A percentile compares a stretch with the other conserved stretches of the same genome.
Evolutionary conservation across 2,888 invertebrate genomes (phyloP).

Genomic region (Oeneis ivallda): DNA sequence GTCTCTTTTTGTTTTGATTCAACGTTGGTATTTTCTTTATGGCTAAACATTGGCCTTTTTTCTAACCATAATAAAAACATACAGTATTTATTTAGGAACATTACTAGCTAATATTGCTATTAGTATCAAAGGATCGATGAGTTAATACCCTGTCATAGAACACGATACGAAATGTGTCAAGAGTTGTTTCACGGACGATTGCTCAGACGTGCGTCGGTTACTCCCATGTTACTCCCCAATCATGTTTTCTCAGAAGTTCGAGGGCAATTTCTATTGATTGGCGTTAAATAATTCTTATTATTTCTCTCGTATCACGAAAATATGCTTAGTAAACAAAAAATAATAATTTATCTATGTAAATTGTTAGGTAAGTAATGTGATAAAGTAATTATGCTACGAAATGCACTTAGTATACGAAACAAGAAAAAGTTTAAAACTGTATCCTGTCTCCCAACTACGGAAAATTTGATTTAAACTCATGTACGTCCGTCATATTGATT

Average conservation of each 20-base stretch:
- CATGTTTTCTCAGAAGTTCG: conserved; percentile 45
- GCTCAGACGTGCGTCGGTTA: conserved; percentile 42
- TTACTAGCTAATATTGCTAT: conserved; percentile 30
- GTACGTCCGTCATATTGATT: no score
- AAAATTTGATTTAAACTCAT: no score
- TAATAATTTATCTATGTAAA: not conserved
- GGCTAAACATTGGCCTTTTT: no score
- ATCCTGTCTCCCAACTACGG: no score
- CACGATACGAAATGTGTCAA: conserved; percentile 69
- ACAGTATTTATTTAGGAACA: not conserved
- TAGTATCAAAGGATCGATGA: conserved; percentile 41
- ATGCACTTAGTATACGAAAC: no score
- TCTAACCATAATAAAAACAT: not conserved
- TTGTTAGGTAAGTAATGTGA: no score
- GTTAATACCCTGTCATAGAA: conserved; percentile 53
- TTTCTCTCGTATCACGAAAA: not conserved
- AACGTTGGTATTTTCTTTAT: no score
- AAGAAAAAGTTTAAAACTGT: no score
- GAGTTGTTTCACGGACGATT: conserved; percentile 76
- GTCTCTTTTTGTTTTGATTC: no score
- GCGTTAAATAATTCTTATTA: not conserved
- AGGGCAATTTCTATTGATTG: conserved; percentile 26
- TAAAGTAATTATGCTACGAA: no score
- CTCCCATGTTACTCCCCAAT: conserved; percentile 26
- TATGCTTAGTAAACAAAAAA: not conserved